Conservation (phyloP, 2,797 vertebrate genomes). For the Merluccius polli region DNA sequence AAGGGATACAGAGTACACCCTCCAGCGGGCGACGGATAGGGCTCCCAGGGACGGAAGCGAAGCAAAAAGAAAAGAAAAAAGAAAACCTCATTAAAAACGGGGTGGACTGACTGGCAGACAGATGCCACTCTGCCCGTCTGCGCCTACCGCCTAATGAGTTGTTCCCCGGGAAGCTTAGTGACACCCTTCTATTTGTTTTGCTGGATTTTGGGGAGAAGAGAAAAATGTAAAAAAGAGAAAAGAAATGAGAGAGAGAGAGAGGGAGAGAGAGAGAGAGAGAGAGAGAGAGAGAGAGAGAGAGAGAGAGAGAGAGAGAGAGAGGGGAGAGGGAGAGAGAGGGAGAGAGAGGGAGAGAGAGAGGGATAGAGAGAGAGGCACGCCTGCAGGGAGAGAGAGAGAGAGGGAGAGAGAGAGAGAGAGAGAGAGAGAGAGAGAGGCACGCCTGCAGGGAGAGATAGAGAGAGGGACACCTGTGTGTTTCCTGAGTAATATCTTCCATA, state of each 20-base stretch:
- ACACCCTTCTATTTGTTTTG: slow-evolving; percentile 47
- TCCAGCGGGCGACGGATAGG: background rate
- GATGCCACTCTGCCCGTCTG: slow-evolving; percentile 52
- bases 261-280: background rate
- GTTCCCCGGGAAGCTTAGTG: slow-evolving; percentile 43
- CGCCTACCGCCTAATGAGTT: slow-evolving; percentile 47
- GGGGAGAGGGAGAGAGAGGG: background rate
- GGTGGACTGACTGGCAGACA: slow-evolving; percentile 45
- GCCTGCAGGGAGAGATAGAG: background rate
- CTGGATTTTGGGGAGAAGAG: background rate
- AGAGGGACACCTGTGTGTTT: background rate
- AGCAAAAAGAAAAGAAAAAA: background rate
- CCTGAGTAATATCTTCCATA: background rate
- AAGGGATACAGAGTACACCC: background rate
- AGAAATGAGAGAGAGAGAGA: background rate
- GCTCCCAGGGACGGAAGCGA: background rate
- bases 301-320: background rate
- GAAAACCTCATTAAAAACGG: slow-evolving; percentile 59
- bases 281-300: background rate
- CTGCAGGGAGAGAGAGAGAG: background rate
- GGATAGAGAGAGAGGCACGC: background rate
- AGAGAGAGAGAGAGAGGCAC: background rate
- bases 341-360: background rate
- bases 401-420: background rate
- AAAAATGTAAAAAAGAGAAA: background rate